phyloP scores from a whole-genome alignment of 2,113 vertebrate genomes.

The Onychostruthus taczanowskii region DNA sequence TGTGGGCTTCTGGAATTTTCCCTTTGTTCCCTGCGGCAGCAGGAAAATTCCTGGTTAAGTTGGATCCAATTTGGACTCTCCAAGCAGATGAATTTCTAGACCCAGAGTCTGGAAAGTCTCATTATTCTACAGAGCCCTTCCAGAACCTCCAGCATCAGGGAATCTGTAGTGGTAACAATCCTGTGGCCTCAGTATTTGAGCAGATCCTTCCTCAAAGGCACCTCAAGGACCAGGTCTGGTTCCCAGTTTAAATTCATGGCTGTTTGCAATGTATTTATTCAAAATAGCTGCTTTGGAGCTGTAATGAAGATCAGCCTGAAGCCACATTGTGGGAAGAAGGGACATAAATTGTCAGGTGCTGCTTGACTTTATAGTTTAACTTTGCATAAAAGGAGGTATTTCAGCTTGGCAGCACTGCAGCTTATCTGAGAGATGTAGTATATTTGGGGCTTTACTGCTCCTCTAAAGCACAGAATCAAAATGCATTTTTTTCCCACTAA shows the following conservation, averaged over 20 bases:
- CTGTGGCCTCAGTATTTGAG: neutral
- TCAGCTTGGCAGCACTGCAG: neutral
- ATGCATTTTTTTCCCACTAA: neutral
- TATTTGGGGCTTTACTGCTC: neutral
- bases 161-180: fast-evolving
- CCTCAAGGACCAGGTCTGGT: neutral
- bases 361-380: neutral
- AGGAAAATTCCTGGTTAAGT: neutral
- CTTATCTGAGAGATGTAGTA: neutral
- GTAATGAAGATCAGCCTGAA: neutral
- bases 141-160: neutral
- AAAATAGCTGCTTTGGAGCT: neutral
- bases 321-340: neutral
- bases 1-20: neutral
- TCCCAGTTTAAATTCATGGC: neutral
- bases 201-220: neutral
- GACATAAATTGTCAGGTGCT: neutral
- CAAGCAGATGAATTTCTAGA: neutral
- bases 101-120: neutral
- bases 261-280: neutral
- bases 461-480: neutral
- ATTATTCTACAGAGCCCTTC: neutral
- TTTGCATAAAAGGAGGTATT: neutral
- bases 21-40: neutral
- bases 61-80: neutral